Evolutionary conservation across 2,797 vertebrate genomes (phyloP), one percentile per base, ranked within the genome.

Genomic region (Apogon hyalosoma): DNA sequence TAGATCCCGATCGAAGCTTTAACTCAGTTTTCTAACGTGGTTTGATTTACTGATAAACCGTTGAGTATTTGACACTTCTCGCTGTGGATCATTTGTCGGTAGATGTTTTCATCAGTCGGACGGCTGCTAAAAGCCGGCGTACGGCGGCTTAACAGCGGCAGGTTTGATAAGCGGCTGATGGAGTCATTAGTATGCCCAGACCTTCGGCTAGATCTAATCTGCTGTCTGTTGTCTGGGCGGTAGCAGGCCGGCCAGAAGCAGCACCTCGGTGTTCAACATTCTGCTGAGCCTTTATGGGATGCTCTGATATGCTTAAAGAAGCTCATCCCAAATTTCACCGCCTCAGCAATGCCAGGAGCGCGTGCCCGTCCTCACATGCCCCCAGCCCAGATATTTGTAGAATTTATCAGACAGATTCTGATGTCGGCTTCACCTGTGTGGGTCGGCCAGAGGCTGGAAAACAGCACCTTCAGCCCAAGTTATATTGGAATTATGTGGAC

Each of bases 281-380:
- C 64, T 73, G 71, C 83, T 81, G 79, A 81, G 59, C 33, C 53
- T 84, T 73, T 63, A 75, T n/a, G 47, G 38, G 59, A 73, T 41
- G 38, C 65, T 73, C 64, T 69, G 73, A 83, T 87, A 76, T 83
- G 79, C 84, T 88, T 81, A 76, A 73, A 84, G 64, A 52, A 62
- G 60, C 68, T 86, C 78, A 76, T 82, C 71, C 64, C 59, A 78
- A 81, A 75, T 79, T 58, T 81, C 64, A 43, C 71, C 52, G 52
- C 4, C 59, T 86, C 86, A 85, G 87, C 89, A 73, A 42, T 38
- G 65, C 63, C 18, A 15, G 43, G 52, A 2, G 47, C 19, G 60
- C 52, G 51, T 48, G 39, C 36, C 28, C 11, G 28, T 40, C 61
- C 69, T 75, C n/a, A 60, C 55, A 74, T 63, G 75, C 28, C 71